phyloP scores from a whole-genome alignment of 1,140 invertebrate genomes.

The Megalopta genalis region DNA sequence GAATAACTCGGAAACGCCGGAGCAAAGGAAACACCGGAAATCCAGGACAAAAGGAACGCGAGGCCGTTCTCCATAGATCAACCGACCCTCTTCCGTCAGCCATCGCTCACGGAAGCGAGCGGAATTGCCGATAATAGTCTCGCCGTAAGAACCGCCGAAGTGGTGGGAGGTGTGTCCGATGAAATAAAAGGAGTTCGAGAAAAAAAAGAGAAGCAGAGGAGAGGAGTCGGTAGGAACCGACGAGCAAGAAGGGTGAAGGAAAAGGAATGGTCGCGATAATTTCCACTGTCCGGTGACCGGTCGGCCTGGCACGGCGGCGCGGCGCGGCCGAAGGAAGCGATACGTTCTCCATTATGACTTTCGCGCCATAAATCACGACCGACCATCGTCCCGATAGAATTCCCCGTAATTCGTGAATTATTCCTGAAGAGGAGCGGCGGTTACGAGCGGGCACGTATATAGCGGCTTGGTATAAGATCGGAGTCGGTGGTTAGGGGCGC shows the following conservation, averaged over 20 bases:
- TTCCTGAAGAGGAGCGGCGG: slow-evolving; percentile 49
- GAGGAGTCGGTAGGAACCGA: too few species aligned
- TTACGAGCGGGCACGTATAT: slow-evolving; percentile 3
- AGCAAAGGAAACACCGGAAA: not conserved
- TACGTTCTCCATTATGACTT: slow-evolving; percentile 65
- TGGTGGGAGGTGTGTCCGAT: too few species aligned
- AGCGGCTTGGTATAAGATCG: slow-evolving; percentile 58
- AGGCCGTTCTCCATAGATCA: not conserved
- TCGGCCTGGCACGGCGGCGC: too few species aligned
- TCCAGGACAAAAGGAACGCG: not conserved
- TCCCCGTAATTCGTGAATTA: slow-evolving; percentile 67
- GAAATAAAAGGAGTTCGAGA: too few species aligned
- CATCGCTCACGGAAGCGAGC: slow-evolving; percentile 8
- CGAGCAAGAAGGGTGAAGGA: slow-evolving; percentile 13
- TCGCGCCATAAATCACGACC: slow-evolving; percentile 60
- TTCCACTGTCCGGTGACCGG: slow-evolving; percentile 19
- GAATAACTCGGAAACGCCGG: not conserved
- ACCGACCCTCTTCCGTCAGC: slow-evolving; percentile 15
- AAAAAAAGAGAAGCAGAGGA: not conserved
- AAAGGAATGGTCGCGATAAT: slow-evolving; percentile 30
- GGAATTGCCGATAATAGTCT: slow-evolving; percentile 34
- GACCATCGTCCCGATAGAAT: slow-evolving; percentile 64
- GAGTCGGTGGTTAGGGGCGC: slow-evolving; percentile 26
- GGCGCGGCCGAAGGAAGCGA: slow-evolving; percentile 50
- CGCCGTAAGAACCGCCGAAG: slow-evolving; percentile 16